Base-by-base conservation (phyloP, 2,888 invertebrate species). In the Drosophila quasianomalipes region DNA sequence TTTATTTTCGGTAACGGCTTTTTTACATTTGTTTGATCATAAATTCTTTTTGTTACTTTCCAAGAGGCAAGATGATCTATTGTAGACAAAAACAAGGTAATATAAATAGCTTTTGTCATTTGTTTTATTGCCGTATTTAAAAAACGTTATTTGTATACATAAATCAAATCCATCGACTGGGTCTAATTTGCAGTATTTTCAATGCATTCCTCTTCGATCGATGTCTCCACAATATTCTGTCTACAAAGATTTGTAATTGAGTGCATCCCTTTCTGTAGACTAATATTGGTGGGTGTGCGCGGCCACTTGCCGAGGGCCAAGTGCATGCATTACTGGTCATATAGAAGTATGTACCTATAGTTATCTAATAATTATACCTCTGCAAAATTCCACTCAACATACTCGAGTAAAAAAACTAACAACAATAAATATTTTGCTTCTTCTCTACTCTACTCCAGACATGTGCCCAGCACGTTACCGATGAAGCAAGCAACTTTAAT, bases 381-480 rank as follows among this genome's bases (percentile, higher is more conserved):
- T 53, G 65, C 69, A 54, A 72, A 70, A 86, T 86, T 84, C 84
- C 66, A 66, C 67, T 41, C 69, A 65, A 63, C 76, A 83, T 76
- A 74, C 77, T 83, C 57, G 70, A 66, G 72, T 55, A 63, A 63
- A 67, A 72, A 63, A 67, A 72, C 80, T 71, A 86, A 82, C 77
- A 77, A 76, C 69, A 74, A 49, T 41, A 52, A 70, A 79, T 69
- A 57, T 65, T 81, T 69, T 30, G 57, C 74, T 75, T 69, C 61
- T 71, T 67, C 39, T 57, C 57, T 69, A 59, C 71, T 75, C 59
- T 54, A 30, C 37, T 62, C 16, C 81, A 85, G 85, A 85, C 88
- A 85, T 85, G 85, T 81, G 88, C 83, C 79, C 57, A 77, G 88
- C 85, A 87, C 85, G 88, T 85, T 88, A 81, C 85, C 88, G 83